Base-by-base conservation (phyloP, 2,113 vertebrate species). In the Corvus hawaiiensis region DNA sequence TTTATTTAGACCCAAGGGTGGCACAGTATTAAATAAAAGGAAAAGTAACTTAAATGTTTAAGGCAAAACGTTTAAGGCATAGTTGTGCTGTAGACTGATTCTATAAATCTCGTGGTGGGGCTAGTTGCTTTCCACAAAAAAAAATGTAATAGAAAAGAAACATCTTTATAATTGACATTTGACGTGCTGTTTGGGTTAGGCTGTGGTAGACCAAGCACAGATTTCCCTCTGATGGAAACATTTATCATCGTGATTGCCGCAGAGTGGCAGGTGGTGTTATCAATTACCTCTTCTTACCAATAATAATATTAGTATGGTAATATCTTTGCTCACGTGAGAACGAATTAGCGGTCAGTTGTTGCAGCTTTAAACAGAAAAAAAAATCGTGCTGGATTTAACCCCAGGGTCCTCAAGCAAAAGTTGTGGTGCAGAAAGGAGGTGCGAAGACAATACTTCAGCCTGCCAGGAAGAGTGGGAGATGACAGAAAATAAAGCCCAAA, bases 221-320 rank as follows among this genome's bases (percentile, higher is more conserved):
- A 98, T 97, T 97, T 97, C 96, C 95, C 96, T 97, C 93, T 98
- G 98, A 98, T 98, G 98, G 98, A 98, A 98, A 97, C 98, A 98
- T 98, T 98, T 98, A 98, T 98, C 98, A 98, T 97, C 90, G 90
- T 98, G 98, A 98, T 97, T 97, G 98, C 95, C 96, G 78, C 96
- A 71, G 97, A 98, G 98, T 98, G 98, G 98, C 98, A 98, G 98
- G 97, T 98, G 97, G 97, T 97, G 97, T 97, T 98, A 98, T 98
- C 98, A 98, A 98, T 98, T 98, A 98, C 97, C 97, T 97, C 96
- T 96, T 97, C 97, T 98, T 98, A 98, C 97, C 98, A 98, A 98
- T 98, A 98, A 98, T 98, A 98, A 98, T 98, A 98, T 98, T 97
- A 98, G 97, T 97, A 97, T 98, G 97, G 97, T 98, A 98, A 98